Conservation (phyloP, 2,888 invertebrate genomes). For the Acholoe squamosa region DNA sequence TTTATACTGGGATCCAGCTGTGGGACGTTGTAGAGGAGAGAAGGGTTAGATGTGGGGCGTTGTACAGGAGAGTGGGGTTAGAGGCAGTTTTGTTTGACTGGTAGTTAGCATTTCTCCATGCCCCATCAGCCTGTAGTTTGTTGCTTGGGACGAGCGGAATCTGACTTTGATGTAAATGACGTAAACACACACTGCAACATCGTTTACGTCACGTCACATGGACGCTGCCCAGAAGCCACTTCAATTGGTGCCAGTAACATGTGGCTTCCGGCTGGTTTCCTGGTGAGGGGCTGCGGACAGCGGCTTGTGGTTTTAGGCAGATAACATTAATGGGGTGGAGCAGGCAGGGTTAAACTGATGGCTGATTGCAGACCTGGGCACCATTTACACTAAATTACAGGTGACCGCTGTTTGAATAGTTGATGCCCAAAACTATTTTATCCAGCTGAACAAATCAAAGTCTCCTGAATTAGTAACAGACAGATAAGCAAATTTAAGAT, state of each 20-base stretch:
- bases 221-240: background rate
- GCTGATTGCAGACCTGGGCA: too few species aligned
- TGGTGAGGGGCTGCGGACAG: too few species aligned
- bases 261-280: slow-evolving; percentile 11
- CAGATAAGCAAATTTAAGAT: too few species aligned
- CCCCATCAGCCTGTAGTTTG: background rate
- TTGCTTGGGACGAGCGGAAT: background rate
- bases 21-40: background rate
- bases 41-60: background rate
- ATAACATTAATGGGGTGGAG: background rate
- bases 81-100: background rate
- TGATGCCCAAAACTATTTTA: too few species aligned
- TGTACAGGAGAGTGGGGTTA: background rate
- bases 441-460: too few species aligned
- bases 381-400: too few species aligned
- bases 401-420: too few species aligned
- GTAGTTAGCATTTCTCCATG: background rate
- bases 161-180: slow-evolving; percentile 1
- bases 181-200: background rate
- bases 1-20: background rate
- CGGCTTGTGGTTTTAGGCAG: background rate
- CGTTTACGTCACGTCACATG: background rate
- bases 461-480: too few species aligned
- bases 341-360: too few species aligned
- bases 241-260: background rate